Evolutionary conservation across 2,888 invertebrate species (phyloP).

Genomic region (Syritta pipiens): DNA sequence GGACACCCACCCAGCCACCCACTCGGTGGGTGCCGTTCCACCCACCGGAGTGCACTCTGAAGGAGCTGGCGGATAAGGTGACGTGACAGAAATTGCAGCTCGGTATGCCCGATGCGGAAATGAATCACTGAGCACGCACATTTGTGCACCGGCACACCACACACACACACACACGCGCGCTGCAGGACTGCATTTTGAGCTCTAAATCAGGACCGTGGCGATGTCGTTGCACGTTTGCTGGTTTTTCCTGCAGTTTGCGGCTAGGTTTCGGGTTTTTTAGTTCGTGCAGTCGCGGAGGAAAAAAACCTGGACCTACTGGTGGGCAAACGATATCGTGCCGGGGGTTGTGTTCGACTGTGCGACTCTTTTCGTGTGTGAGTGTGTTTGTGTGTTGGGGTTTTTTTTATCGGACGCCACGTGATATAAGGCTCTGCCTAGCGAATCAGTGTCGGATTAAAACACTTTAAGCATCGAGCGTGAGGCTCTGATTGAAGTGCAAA

Average conservation of each 20-base stretch:
- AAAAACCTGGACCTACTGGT: background rate
- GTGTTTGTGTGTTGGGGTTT: slow-evolving; percentile 55
- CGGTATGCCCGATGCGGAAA: slow-evolving; percentile 64
- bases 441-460: slow-evolving; percentile 69
- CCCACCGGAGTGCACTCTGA: slow-evolving; percentile 8
- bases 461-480: slow-evolving; percentile 63
- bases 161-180: background rate
- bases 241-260: slow-evolving; percentile 12
- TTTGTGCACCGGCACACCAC: slow-evolving; percentile 53
- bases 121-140: slow-evolving; percentile 69
- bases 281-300: slow-evolving; percentile 21
- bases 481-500: slow-evolving; percentile 67
- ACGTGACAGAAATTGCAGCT: slow-evolving; percentile 68
- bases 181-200: slow-evolving; percentile 6
- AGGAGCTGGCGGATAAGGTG: slow-evolving; percentile 55
- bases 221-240: slow-evolving; percentile 14
- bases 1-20: slow-evolving; percentile 13
- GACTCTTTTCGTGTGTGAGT: background rate
- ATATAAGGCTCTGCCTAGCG: slow-evolving; percentile 46
- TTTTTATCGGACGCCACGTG: slow-evolving; percentile 60
- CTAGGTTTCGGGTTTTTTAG: slow-evolving; percentile 37
- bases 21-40: no score
- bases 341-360: background rate
- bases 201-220: slow-evolving; percentile 44
- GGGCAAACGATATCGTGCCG: slow-evolving; percentile 39